Base-by-base conservation (phyloP, 1,140 invertebrate species). In the Eriocheir sinensis region DNA sequence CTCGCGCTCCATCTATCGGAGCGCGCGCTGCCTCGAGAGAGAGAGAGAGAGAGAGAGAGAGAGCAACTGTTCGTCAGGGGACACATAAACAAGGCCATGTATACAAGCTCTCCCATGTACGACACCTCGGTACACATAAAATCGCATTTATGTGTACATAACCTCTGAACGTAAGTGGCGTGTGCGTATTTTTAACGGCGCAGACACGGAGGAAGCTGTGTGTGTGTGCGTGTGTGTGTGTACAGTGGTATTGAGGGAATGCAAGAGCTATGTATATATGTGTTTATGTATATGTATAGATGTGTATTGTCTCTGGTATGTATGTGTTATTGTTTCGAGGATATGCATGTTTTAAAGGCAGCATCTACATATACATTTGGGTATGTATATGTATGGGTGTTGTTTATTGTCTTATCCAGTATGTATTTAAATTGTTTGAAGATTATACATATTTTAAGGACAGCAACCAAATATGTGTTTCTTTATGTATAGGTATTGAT, bases 271-370 rank as follows among this genome's bases (percentile, higher is more conserved):
- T 88, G 38, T 88, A 88, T 88, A 88, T 88, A 88, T 88, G 38
- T 88, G 38, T 88, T 34, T 88, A 32, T 88, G 17, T 88, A 88
- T 88, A 88, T 88, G 38, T 88, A 88, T 88, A 88, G 32, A 88
- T 88, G 38, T 88, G 38, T 88, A 88, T 88, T 34, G 32, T 34
- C 38, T 34, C 38, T 2, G 32, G 38, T 88, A 88, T 88, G 40
- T 88, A 88, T 88, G 40, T 88, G 0, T 88, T 88, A 88, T 88
- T 36, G 32, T 9, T 88, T 36, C 40, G 27, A 36, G 40, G 32
- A 88, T 88, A 88, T 88, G 27, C 27, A 88, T 34, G 15, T n/a
- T 88, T 36, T 88, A 88, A 9, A 88, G 32, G 40, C 4, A 88
- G 27, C 6, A 36, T 86, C 27, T 86, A 36, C 36, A 36, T 86